These are phyloP conservation scores for Labeo calbasu DNA, from an alignment of 2,797 vertebrate species.

Conservation along the genomic window DNA sequence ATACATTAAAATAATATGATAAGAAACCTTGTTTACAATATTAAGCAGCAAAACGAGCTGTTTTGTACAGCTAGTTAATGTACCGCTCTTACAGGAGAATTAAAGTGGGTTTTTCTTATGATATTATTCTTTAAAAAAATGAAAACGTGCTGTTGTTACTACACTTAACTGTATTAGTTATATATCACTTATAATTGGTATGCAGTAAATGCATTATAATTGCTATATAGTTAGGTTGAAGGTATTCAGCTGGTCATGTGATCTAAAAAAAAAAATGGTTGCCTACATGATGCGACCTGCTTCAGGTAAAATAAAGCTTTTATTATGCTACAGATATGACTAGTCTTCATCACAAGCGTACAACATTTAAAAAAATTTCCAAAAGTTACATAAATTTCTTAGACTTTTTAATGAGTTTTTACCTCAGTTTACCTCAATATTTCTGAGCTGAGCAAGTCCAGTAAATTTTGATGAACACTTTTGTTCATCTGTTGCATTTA, in stretches of 20 bases:
- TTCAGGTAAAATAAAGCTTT: background rate
- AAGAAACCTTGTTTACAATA: too few species aligned
- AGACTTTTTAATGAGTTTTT: background rate
- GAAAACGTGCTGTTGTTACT: background rate
- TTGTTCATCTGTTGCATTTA: background rate
- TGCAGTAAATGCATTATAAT: too few species aligned
- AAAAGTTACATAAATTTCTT: background rate
- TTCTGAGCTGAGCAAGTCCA: background rate
- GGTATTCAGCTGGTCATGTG: background rate
- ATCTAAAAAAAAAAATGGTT: conserved; percentile 9
- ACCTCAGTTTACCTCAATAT: background rate
- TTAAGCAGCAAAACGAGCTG: too few species aligned
- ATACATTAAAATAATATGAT: too few species aligned
- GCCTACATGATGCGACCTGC: background rate
- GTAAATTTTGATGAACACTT: background rate
- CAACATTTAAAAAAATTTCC: background rate
- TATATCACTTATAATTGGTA: too few species aligned
- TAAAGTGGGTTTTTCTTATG: background rate
- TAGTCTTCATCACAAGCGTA: background rate
- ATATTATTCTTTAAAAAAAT: background rate
- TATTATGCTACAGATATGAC: background rate
- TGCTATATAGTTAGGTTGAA: too few species aligned
- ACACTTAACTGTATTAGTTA: too few species aligned
- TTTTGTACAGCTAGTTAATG: too few species aligned
- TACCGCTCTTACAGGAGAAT: too few species aligned